phyloP scores from a whole-genome alignment of 2,888 invertebrate genomes.

The Bellardia bayeri region DNA sequence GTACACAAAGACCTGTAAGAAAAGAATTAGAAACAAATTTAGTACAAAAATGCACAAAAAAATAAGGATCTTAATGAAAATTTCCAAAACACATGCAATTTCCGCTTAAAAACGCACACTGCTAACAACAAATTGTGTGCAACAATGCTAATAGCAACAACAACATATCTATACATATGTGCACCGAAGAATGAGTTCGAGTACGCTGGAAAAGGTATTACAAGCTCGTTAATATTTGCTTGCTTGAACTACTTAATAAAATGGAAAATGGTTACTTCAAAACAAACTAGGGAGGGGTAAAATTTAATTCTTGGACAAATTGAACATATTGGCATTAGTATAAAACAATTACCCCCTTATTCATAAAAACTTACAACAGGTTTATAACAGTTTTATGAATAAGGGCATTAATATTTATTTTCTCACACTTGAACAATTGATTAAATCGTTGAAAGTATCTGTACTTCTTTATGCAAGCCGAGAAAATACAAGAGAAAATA shows the following conservation, averaged over 20 bases:
- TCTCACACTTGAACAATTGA: too few relatives aligned
- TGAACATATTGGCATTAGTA: too few relatives aligned
- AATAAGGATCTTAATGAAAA: slow-evolving; percentile 59
- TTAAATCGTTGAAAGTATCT: too few relatives aligned
- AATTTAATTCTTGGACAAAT: not conserved
- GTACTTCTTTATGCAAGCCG: too few relatives aligned
- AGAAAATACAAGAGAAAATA: too few relatives aligned
- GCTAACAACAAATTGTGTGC: slow-evolving; percentile 23
- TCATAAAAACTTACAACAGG: too few relatives aligned
- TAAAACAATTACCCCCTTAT: too few relatives aligned
- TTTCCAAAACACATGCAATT: slow-evolving; percentile 72
- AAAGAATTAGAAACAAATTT: slow-evolving; percentile 16
- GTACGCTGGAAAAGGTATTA: slow-evolving; percentile 37
- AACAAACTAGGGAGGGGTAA: not conserved
- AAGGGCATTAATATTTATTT: too few relatives aligned
- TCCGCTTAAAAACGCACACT: slow-evolving; percentile 61
- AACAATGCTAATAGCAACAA: slow-evolving; percentile 30
- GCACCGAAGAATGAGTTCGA: not conserved
- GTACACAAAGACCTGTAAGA: slow-evolving; percentile 51
- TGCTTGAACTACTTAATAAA: slow-evolving; percentile 25
- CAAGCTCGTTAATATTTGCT: slow-evolving; percentile 46
- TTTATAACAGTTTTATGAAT: too few relatives aligned
- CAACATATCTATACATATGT: not conserved
- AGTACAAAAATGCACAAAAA: not conserved
- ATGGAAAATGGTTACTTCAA: not conserved